Base-by-base conservation (phyloP, 2,113 vertebrate species). In the Salminus brasiliensis region DNA sequence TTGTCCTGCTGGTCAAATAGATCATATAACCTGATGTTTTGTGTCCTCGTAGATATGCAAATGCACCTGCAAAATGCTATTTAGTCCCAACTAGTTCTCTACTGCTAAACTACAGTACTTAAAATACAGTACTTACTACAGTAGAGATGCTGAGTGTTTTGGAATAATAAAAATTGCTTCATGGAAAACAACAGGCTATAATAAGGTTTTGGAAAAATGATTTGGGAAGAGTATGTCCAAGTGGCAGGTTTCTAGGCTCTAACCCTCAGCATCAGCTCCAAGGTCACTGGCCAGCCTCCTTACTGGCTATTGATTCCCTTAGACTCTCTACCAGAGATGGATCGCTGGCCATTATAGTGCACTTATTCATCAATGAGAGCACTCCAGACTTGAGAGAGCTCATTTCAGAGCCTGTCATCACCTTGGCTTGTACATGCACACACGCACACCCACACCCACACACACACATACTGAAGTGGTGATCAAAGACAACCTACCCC, bases 351-450 rank as follows among this genome's bases (percentile, higher is more conserved):
- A 76, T 76, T 72, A 81, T 43, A 25, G 9, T 30, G 4, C 49
- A 59, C 68, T 72, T 81, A 81, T 53, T 81, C 74, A 81, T 72
- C 36, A 43, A 57, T 45, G 34, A 34, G 45, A 21, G 29, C 34
- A 65, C 57, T 72, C 16, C 49, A 72, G 70, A 52, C 5, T 39
- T 63, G 30, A 34, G 7, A 70, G 66, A 59, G 52, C 39, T 79
- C 5, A 72, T 79, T 72, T 79, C 25, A 71, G 30, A 62, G 18
- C 52, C 55, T 78, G 21, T 36, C 68, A 36, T 79, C 30, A 79
- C 23, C 52, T 32, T 39, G 43, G 21, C 65, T 41, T 23, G 32
- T 3, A 79, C 55, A 47, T 60, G 23, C 23, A 79, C 21, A 65
- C 60, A 43, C 32, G 52, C 57, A 70, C 67, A 49, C 67, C 47